Evolutionary conservation across 92 coral and sea anemone species (phyloP).

Genomic region (Parazoanthus swiftii): DNA sequence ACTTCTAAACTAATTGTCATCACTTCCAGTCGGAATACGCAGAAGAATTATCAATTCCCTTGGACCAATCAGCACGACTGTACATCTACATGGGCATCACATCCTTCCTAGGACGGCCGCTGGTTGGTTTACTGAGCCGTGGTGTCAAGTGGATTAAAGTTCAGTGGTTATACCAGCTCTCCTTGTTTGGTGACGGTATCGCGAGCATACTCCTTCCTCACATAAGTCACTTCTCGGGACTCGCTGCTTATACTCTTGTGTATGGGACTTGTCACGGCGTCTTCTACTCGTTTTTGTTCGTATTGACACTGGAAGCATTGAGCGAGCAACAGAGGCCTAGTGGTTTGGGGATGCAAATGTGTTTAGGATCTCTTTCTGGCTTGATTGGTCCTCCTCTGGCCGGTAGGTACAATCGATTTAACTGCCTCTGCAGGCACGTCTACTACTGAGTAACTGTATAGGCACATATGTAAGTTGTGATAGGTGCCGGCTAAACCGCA

Average conservation of each 20-base stretch:
- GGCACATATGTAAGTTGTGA: too few species aligned
- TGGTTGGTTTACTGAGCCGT: not conserved
- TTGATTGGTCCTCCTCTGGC: slow-evolving; percentile 3
- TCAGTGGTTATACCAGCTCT: not conserved
- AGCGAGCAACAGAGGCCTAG: not conserved
- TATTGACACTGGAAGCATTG: not conserved
- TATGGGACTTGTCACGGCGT: not conserved
- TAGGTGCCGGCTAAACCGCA: too few species aligned
- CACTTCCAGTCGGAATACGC: not conserved
- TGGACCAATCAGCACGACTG: not conserved
- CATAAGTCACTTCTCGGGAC: not conserved
- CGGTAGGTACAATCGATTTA: not conserved
- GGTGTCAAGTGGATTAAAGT: not conserved
- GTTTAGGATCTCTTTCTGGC: not conserved
- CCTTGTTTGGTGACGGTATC: slow-evolving; percentile 6
- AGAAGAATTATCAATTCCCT: not conserved
- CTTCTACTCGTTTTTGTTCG: not conserved
- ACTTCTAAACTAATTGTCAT: too few species aligned
- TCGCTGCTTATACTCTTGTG: not conserved
- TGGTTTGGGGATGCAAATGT: not conserved
- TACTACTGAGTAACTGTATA: too few species aligned
- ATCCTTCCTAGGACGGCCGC: not conserved
- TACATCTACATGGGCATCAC: slow-evolving; percentile 19
- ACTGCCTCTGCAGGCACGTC: too few species aligned
- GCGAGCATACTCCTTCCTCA: not conserved